Base-by-base conservation (phyloP, 2,888 invertebrate species). In the Phalera bucephala region DNA sequence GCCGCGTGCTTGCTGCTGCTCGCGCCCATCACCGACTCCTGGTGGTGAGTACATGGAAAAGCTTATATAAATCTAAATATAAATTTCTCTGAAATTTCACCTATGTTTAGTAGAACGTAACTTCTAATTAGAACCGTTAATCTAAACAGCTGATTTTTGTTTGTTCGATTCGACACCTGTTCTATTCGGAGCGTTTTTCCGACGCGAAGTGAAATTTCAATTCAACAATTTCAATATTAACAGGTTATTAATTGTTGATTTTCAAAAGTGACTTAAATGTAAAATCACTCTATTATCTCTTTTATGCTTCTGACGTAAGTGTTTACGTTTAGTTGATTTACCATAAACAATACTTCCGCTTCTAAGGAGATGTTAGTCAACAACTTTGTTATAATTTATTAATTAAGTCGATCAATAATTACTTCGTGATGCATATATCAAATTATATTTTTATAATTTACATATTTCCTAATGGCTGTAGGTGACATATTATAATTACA, bases 11-110 rank as follows among this genome's bases (percentile, higher is more conserved):
- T 96, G 82, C 93, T 95, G 91, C 93, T 96, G 89, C 93, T 95
- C 91, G 95, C 94, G 92, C 95, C 95, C 91, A 94, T 95, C 91
- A 94, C 95, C 84, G 95, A 94, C 85, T 93, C 95, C 80, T 95
- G 95, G 93, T 95, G 96, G 96, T 96, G 91, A 94, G 95, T 95
- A 75, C 40, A 17, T 36, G 29, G 17, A 42, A 27, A 48, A 28
- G 31, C 19, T 26, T 0, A 29, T 25, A 42, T 33, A 22, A 14
- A 34, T 40, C 21, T 8, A 25, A 14, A 2, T 20, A 14, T 34
- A 32, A 37, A 44, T 3, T 5, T 17, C 17, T 14, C n/a, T 21
- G 3, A 17, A 32, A 28, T 30, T 30, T 36, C 30, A 38, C 35
- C 29, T 33, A 34, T 22, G 31, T 31, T 33, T 31, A 17, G 28